These are phyloP conservation scores for Tolypeutes matacus DNA, from an alignment of 2,797 vertebrate species.

Conservation along the genomic window DNA sequence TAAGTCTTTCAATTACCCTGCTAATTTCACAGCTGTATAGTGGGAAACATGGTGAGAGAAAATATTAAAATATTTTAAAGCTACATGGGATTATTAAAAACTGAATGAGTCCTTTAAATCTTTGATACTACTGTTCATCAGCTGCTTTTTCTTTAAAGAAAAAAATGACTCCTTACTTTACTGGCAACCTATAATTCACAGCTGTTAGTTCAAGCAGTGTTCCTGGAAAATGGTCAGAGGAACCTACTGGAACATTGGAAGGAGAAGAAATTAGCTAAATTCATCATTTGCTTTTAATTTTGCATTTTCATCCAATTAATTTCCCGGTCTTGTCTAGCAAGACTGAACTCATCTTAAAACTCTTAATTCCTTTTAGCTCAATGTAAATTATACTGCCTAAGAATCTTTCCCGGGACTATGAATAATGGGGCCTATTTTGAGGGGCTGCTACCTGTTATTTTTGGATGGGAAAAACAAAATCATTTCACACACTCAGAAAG, in stretches of 20 bases:
- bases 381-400: constrained; percentile 73
- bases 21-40: constrained; percentile 83
- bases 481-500: constrained; percentile 55
- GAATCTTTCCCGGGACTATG: constrained; percentile 39
- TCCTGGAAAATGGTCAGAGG: constrained; percentile 82
- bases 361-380: constrained; percentile 66
- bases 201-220: constrained; percentile 79
- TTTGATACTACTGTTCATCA: constrained; percentile 86
- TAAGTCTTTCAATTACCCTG: constrained; percentile 71
- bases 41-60: constrained; percentile 84
- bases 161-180: constrained; percentile 63
- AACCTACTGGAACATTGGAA: constrained; percentile 82
- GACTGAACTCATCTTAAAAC: constrained; percentile 67
- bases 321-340: constrained; percentile 71
- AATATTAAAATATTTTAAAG: constrained; percentile 86
- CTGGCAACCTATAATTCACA: constrained; percentile 83
- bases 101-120: constrained; percentile 85
- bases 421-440: constrained; percentile 37
- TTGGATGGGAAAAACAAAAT: constrained; percentile 38
- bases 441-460: neutral
- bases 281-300: constrained; percentile 79
- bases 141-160: constrained; percentile 75
- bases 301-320: constrained; percentile 76
- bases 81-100: constrained; percentile 87
- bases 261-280: constrained; percentile 80